phyloP scores from a whole-genome alignment of 2,797 vertebrate genomes.

The Nothura maculosa region DNA sequence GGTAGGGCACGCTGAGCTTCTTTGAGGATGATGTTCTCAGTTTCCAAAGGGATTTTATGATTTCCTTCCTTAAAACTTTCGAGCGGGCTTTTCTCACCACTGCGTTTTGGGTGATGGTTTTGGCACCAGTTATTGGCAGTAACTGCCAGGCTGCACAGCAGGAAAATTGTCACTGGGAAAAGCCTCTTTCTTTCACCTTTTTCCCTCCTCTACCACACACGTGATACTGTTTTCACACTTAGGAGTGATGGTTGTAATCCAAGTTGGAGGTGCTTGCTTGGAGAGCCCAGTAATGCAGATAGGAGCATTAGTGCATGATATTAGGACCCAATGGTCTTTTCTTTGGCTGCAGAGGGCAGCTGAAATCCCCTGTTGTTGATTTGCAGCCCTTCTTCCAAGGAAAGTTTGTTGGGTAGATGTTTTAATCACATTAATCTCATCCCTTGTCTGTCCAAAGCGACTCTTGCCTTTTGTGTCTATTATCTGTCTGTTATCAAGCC shows the following conservation, averaged over 20 bases:
- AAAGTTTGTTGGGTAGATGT: neutral
- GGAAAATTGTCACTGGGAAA: neutral
- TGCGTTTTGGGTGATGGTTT: neutral
- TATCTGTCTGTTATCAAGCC: neutral
- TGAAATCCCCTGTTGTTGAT: neutral
- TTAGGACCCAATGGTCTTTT: neutral
- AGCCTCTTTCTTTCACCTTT: neutral
- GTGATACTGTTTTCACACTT: neutral
- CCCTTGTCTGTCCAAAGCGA: neutral
- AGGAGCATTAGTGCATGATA: too few relatives aligned
- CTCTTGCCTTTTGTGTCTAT: neutral
- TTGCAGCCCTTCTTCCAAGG: neutral
- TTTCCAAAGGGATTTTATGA: conserved; percentile 17
- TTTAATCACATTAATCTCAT: neutral
- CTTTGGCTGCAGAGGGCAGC: neutral
- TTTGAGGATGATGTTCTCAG: neutral
- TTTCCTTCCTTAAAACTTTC: conserved; percentile 13
- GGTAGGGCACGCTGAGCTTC: neutral
- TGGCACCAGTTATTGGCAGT: neutral
- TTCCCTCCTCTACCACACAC: accelerated
- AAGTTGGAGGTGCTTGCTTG: neutral
- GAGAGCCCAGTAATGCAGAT: neutral
- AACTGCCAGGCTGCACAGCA: neutral
- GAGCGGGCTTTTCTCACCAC: neutral
- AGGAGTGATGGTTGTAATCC: neutral